Evolutionary conservation across 2,113 vertebrate genomes (phyloP), one percentile per base, ranked within the genome.

Genomic region (Peromyscus maniculatus): DNA sequence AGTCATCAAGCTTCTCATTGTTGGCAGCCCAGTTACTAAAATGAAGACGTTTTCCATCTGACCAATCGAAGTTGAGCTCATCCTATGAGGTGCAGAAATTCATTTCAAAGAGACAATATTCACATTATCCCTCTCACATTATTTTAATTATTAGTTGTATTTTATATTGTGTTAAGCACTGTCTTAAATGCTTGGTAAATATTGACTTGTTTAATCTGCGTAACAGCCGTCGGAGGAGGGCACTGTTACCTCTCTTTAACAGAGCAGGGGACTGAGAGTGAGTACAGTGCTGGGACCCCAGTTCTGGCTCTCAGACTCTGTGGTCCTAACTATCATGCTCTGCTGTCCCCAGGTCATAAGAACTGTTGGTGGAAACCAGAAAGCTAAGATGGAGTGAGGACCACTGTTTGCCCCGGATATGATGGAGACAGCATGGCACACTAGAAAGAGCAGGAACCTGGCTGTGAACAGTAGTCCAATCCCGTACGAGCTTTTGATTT

Each of bases 1-100:
- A 99, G 17, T 98, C 97, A 66, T 99, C 99, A 0, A 96, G 97
- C 52, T 98, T 98, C 46, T 98, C 97, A 90, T 96, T 97, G 59
- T 99, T 99, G 12, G 98, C 89, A 83, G 99, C 98, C 99, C 99
- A 99, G 94, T 98, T 99, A 96, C 99, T 99, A 92, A 99, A 99
- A 31, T 98, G 98, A 0, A 99, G 98, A 75, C 98, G 99, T 77
- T 99, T 99, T 89, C 99, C 98, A 98, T 99, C 99, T 17, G 98
- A 98, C 99, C 99, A 99, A 67, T 98, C 98, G 94, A 99, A 99
- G 98, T 99, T 99, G 95, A 98, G 97, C 79, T 99, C 99, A 75
- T 99, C 98, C 99, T 99, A 93, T 43, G 87, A 91, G 79, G 71
- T 64, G 31, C 1, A 80, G 93, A 96, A 96, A 88, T 49, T 67